Conservation (phyloP, 2,888 invertebrate species). For the Leucophora obtusa region DNA sequence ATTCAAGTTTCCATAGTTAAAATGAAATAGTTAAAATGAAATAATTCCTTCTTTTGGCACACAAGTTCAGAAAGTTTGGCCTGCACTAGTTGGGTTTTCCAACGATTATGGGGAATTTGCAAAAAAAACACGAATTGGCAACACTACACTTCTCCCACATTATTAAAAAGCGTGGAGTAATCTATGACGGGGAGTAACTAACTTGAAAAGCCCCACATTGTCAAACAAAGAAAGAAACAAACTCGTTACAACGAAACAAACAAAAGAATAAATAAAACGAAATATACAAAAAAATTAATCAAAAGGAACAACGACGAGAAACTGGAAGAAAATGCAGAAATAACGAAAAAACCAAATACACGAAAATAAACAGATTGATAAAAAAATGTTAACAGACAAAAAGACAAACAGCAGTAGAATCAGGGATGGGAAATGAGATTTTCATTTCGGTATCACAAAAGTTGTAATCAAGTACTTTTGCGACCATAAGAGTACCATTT, state of each 20-base stretch:
- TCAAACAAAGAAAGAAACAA: constrained; percentile 1
- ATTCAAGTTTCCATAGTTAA: too few species aligned
- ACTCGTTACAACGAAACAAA: constrained; percentile 38
- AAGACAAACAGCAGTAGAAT: background rate
- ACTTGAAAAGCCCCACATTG: background rate
- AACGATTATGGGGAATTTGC: too few species aligned
- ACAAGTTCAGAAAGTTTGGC: too few species aligned
- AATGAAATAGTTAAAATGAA: too few species aligned
- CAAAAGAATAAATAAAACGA: constrained; percentile 14
- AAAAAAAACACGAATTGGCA: too few species aligned
- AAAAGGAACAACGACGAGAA: background rate
- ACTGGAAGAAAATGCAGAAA: constrained; percentile 15
- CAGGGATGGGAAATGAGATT: too few species aligned
- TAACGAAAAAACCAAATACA: constrained; percentile 21
- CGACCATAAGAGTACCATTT: too few species aligned
- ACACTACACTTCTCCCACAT: background rate
- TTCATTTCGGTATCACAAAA: too few species aligned
- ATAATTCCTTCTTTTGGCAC: too few species aligned
- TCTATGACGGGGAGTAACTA: background rate
- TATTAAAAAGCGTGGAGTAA: too few species aligned
- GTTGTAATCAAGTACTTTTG: too few species aligned
- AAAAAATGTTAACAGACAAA: constrained; percentile 34
- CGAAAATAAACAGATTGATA: constrained; percentile 4
- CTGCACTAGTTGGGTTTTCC: too few species aligned
- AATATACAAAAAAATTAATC: constrained; percentile 3